phyloP scores from a whole-genome alignment of 1,140 invertebrate species.

The Steinernema feltiae region DNA sequence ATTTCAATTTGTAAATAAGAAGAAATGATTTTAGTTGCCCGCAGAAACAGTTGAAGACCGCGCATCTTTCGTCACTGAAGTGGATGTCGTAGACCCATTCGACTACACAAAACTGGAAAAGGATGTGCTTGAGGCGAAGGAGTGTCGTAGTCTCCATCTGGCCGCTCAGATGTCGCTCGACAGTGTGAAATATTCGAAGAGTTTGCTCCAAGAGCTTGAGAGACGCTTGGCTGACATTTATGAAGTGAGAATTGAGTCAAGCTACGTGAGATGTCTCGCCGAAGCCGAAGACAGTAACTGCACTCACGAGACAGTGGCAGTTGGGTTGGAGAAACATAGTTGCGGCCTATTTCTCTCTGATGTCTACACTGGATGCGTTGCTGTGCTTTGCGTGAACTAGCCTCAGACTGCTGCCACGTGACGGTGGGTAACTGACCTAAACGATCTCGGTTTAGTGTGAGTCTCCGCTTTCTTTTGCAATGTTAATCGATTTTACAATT shows the following conservation, averaged over 20 bases:
- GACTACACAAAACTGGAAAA: not conserved
- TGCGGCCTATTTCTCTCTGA: slow-evolving; percentile 10
- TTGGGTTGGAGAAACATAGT: not conserved
- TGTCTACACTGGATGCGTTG: slow-evolving; percentile 15
- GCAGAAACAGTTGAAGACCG: not conserved
- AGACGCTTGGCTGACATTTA: not conserved
- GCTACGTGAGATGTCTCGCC: not conserved
- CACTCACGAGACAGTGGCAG: not conserved
- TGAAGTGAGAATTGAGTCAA: not conserved
- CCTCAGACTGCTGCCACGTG: slow-evolving; percentile 1
- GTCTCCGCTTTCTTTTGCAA: not conserved
- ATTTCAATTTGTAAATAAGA: not conserved
- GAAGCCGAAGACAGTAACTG: not conserved
- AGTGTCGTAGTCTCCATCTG: not conserved
- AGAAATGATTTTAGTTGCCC: slow-evolving; percentile 1
- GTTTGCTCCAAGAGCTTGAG: not conserved
- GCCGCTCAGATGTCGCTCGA: not conserved
- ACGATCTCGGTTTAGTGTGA: not conserved
- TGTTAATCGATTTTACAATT: not conserved
- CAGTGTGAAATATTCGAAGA: not conserved
- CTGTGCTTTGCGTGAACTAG: slow-evolving; percentile 13
- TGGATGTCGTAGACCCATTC: not conserved
- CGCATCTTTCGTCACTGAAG: not conserved
- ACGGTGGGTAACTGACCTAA: slow-evolving; percentile 3
- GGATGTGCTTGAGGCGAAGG: not conserved